Evolutionary conservation across 2,797 vertebrate species (phyloP).

Genomic region (Paguma larvata): DNA sequence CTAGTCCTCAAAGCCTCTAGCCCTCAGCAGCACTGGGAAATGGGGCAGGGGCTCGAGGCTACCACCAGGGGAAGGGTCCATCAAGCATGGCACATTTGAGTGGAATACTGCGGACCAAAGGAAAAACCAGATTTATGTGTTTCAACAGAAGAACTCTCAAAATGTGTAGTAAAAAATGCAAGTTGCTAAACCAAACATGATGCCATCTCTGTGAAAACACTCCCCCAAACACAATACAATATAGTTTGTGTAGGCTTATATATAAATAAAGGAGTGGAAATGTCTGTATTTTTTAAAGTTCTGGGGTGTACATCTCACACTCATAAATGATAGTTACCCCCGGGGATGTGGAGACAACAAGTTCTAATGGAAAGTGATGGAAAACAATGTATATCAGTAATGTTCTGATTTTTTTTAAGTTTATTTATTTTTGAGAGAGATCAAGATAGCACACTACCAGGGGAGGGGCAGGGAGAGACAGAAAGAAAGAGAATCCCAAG

Average conservation of each 20-base stretch:
- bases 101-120: neutral
- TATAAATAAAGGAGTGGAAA: neutral
- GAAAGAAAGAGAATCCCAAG: too few species aligned
- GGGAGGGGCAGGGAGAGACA: too few species aligned
- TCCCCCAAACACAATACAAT: neutral
- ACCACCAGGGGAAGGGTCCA: neutral
- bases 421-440: too few species aligned
- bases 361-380: neutral
- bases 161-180: neutral
- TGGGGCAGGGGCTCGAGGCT: neutral
- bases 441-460: too few species aligned
- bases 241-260: neutral
- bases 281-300: neutral
- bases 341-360: neutral
- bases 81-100: rapidly evolving
- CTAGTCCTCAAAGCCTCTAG: neutral
- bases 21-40: neutral
- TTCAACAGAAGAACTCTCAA: neutral
- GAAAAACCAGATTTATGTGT: neutral
- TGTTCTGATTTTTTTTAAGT: neutral
- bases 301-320: neutral
- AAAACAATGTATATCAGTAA: neutral
- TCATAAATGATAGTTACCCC: neutral
- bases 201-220: neutral
- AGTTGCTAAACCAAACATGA: neutral